Percentiles rank a stretch among this genome's conserved stretches.
Evolutionary conservation across 1,140 invertebrate species (phyloP).

Genomic region (Tetraneura akinire): DNA sequence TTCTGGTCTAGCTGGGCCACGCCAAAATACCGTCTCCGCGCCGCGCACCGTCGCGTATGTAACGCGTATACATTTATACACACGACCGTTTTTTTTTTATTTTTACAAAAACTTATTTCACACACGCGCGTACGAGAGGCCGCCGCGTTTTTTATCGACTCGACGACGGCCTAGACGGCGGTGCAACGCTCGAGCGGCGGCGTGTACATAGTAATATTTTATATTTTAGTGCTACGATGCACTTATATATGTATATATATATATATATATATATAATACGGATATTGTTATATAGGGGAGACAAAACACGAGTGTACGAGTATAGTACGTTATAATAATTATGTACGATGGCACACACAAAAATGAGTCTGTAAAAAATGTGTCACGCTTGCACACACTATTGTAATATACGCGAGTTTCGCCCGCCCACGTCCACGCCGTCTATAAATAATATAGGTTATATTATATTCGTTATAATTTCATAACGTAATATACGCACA

Average conservation of each 20-base stretch:
- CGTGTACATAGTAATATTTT: too few species aligned
- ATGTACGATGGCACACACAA: too few species aligned
- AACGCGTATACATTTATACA: background rate
- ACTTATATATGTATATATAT: too few species aligned
- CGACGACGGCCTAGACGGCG: background rate
- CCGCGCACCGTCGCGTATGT: too few species aligned
- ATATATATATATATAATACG: too few species aligned
- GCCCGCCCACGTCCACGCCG: background rate
- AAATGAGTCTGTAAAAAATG: background rate
- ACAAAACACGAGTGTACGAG: background rate
- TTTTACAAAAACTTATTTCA: constrained; percentile 25
- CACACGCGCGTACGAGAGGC: constrained; percentile 26
- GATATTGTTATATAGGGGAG: too few species aligned
- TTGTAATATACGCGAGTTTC: too few species aligned
- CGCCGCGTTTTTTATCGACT: constrained; percentile 44
- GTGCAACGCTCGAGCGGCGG: background rate
- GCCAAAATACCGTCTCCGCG: constrained; percentile 39
- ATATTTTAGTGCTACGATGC: background rate
- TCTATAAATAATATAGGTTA: background rate
- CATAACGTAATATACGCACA: too few species aligned
- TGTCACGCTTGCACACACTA: background rate
- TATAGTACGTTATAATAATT: too few species aligned
- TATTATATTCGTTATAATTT: too few species aligned
- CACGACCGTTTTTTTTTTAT: constrained; percentile 36
- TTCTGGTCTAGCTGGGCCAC: constrained; percentile 42